Base-by-base conservation (phyloP, 92 coral and sea anemone species). In the Phenganax subtilis region DNA sequence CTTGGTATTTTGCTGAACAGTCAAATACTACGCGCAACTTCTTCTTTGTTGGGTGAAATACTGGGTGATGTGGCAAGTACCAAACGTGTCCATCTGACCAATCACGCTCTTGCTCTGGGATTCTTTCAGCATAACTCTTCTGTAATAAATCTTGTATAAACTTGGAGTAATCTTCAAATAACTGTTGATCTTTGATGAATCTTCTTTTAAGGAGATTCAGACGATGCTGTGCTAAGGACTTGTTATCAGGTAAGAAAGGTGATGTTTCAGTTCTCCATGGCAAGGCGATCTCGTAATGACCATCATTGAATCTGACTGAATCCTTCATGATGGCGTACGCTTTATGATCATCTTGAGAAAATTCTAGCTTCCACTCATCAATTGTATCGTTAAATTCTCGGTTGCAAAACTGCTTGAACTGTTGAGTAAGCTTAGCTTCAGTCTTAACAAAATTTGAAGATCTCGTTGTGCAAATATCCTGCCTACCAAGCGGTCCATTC, bases 401-500 rank as follows among this genome's bases (percentile, higher is more conserved):
- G 25, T 62, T 62, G 20, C 68, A 62, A 28, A 62, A 62, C 16
- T 15, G 68, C 15, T 62, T 3, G 68, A 62, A 62, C 29, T 62
- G 68, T 62, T 62, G 16, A 28, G 68, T 20, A 8, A 62, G 27
- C 17, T 12, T 60, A 12, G 15, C 25, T 20, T 20, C 2, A 37
- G 47, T 37, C 5, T 37, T 37, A 37, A 37, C 47, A 5, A 37
- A 37, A 31, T 10, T 51, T 10, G 47, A 37, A 37, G 47, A 37
- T 37, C 47, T 37, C 5, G 47, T 37, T 37, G 47, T 37, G 47
- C 47, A 15, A 14, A 17, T 51, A 53, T 60, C 6, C 66, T 85
- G 62, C 3, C 81, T 71, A 16, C 84, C 88, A 10, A 72, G 72
- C 30, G 88, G 88, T 4, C 85, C 80, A 55, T 85, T 70, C 29